Evolutionary conservation across 2,797 vertebrate genomes (phyloP), one percentile per base, ranked within the genome.

Genomic region (Periophthalmus magnuspinnatus): DNA sequence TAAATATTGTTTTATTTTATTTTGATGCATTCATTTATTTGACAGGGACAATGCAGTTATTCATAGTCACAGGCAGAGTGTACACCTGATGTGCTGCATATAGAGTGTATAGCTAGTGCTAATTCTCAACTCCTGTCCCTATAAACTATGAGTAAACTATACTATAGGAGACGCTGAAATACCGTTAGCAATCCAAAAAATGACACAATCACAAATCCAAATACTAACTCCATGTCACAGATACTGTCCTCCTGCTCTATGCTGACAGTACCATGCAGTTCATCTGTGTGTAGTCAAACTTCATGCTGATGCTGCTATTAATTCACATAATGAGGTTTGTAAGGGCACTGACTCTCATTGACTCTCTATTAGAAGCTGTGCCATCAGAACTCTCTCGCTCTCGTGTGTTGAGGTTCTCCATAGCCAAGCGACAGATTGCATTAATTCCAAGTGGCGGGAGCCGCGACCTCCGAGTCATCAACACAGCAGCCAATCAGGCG

Each of bases 401-500:
- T 67, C 64, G 69, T 67, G 68, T 74, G 81, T 76, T 66, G 54
- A 56, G 74, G 72, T 47, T 61, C 73, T 36, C 81, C 34, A 78
- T 75, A 66, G 85, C 71, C 5, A 6, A 22, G 70, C 65, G 77
- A 83, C 84, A 81, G 71, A 90, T 67, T 85, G 83, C 83, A 90
- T 91, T 91, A 90, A 90, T 84, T 87, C 80, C 72, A 67, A 86
- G 79, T 71, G 80, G 69, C 54, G 48, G 36, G 72, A 85, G 81
- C 83, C 64, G 5, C 38, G 70, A 89, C 90, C 90, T 83, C 72
- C 62, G 74, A 81, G 83, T 89, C 84, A 84, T 89, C 86, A 83
- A 80, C 86, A 83, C 65, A 67, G 71, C 88, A 89, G 85, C 88
- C 90, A 92, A 90, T 91, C 88, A 84, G 80, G 76, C 62, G 83